These are phyloP conservation scores for Pseudomyrmex gracilis DNA, from an alignment of 1,140 invertebrate genomes.

Conservation along the genomic window DNA sequence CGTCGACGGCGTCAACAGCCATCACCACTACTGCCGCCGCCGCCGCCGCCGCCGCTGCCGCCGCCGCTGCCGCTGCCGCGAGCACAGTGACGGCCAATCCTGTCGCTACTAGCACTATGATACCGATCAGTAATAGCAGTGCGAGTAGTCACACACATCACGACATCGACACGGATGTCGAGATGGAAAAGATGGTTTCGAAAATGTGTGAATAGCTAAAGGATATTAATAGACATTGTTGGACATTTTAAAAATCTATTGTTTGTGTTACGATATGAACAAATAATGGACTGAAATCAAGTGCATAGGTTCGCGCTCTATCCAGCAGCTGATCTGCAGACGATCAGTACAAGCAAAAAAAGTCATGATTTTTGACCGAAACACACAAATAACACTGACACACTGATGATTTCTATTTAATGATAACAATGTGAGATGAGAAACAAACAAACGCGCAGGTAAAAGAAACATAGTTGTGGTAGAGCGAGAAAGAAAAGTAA, in stretches of 20 bases:
- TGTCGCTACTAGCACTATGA: constrained; percentile 68
- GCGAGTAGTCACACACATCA: constrained; percentile 83
- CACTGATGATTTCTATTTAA: constrained; percentile 17
- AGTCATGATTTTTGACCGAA: constrained; percentile 33
- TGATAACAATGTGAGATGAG: constrained; percentile 22
- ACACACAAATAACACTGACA: constrained; percentile 1
- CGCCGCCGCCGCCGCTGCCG: constrained; percentile 62
- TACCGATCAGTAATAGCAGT: constrained; percentile 71
- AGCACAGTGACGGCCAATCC: constrained; percentile 65
- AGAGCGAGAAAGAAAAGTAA: constrained; percentile 41
- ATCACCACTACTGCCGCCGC: constrained; percentile 58
- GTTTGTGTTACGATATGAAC: constrained; percentile 82
- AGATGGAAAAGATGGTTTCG: constrained; percentile 91
- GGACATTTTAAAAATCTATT: constrained; percentile 85
- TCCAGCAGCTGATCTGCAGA: constrained; percentile 49
- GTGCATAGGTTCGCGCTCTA: constrained; percentile 34
- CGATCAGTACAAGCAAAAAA: constrained; percentile 36
- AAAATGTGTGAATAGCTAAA: constrained; percentile 88
- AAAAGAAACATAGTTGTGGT: constrained; percentile 34
- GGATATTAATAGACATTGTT: constrained; percentile 84
- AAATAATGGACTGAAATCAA: constrained; percentile 69
- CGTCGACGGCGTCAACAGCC: constrained; percentile 63
- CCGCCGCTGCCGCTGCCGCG: constrained; percentile 56
- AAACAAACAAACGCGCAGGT: constrained; percentile 30
- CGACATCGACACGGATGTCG: constrained; percentile 88